Evolutionary conservation across 2,888 invertebrate species (phyloP).

Genomic region (Cheilosia vulpina): DNA sequence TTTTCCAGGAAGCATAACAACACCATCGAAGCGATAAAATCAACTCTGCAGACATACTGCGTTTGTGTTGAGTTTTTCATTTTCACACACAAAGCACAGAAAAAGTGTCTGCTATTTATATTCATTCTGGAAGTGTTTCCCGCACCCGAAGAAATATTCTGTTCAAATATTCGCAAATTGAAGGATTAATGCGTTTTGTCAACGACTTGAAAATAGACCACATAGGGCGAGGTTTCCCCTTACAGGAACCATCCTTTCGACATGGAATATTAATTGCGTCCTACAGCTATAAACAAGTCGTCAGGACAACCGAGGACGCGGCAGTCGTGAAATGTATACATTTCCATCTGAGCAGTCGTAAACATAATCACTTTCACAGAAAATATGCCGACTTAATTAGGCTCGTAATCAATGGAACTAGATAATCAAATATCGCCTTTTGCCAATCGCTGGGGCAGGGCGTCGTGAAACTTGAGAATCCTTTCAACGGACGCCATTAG

Average conservation of each 20-base stretch:
- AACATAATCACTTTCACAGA: slow-evolving; percentile 36
- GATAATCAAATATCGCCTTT: slow-evolving; percentile 46
- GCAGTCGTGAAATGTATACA: slow-evolving; percentile 9
- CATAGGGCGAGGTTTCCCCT: not conserved
- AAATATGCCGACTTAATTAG: slow-evolving; percentile 51
- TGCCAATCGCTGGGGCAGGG: not conserved
- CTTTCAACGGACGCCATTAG: slow-evolving; percentile 51
- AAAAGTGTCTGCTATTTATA: not conserved
- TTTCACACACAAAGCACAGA: not conserved
- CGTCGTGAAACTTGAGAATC: slow-evolving; percentile 51
- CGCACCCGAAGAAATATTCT: not conserved
- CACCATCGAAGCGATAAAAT: slow-evolving; percentile 18
- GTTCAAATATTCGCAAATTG: slow-evolving; percentile 28
- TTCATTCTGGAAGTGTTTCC: slow-evolving; percentile 15
- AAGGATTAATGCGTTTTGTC: slow-evolving; percentile 11
- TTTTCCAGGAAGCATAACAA: slow-evolving; percentile 3
- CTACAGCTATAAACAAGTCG: too few relatives aligned
- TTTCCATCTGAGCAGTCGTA: not conserved
- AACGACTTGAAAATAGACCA: not conserved
- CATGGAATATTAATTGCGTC: slow-evolving; percentile 23
- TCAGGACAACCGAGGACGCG: not conserved
- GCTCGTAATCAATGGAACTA: slow-evolving; percentile 57
- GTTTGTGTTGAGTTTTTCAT: too few relatives aligned
- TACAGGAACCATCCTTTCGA: not conserved
- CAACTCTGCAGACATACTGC: slow-evolving; percentile 26